Conservation (phyloP, 2,888 invertebrate species). For the Pseudococcus viburni region DNA sequence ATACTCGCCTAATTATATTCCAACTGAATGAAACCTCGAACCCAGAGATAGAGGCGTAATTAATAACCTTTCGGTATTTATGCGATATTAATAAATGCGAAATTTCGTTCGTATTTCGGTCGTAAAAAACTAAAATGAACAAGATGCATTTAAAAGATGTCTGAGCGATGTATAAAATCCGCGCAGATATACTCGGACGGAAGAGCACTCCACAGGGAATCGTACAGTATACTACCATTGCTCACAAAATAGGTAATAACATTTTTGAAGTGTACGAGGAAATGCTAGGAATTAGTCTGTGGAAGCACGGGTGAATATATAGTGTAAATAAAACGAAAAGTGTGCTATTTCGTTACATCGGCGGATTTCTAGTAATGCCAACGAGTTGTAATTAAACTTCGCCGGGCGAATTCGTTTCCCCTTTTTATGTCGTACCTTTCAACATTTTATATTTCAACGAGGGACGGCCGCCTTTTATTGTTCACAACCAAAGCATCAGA, state of each 20-base stretch:
- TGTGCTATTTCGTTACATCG: constrained; percentile 65
- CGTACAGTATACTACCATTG: constrained; percentile 45
- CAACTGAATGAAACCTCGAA: neutral
- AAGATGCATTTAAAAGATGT: constrained; percentile 63
- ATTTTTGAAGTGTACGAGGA: constrained; percentile 62
- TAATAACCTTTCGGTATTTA: neutral
- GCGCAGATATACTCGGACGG: constrained; percentile 8
- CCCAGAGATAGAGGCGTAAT: too few relatives aligned
- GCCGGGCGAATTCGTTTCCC: constrained; percentile 61
- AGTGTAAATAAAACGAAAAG: constrained; percentile 64
- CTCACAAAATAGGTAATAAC: constrained; percentile 64
- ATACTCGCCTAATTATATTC: neutral
- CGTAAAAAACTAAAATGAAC: constrained; percentile 48
- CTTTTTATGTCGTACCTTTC: constrained; percentile 64
- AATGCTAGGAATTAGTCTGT: constrained; percentile 56
- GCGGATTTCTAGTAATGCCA: constrained; percentile 65
- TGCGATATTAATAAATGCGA: constrained; percentile 47
- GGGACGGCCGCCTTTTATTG: constrained; percentile 62
- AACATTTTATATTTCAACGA: constrained; percentile 60
- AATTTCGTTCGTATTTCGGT: constrained; percentile 31
- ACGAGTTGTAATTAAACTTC: constrained; percentile 65
- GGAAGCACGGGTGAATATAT: constrained; percentile 38
- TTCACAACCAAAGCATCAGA: constrained; percentile 55
- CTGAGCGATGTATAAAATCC: constrained; percentile 57
- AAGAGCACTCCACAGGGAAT: constrained; percentile 62